phyloP scores from a whole-genome alignment of 2,888 invertebrate genomes.

The Cosmopolites sordidus region DNA sequence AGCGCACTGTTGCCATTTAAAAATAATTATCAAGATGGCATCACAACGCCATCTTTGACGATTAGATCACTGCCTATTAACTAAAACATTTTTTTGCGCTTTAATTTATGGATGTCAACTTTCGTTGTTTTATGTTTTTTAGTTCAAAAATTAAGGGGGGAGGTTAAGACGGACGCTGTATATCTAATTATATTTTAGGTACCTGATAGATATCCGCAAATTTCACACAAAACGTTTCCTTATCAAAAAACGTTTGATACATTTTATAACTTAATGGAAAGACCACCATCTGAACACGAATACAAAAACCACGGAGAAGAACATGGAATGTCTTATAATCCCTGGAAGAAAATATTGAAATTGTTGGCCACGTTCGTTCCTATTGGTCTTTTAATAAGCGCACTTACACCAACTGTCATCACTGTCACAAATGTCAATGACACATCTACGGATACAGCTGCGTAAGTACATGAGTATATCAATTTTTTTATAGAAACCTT shows the following conservation, averaged over 20 bases:
- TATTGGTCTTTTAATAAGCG: slow-evolving; percentile 65
- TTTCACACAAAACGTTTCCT: neutral
- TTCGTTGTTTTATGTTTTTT: no score
- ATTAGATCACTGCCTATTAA: no score
- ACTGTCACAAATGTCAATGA: slow-evolving; percentile 51
- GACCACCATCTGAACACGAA: slow-evolving; percentile 18
- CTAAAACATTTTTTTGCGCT: no score
- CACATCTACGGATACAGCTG: slow-evolving; percentile 17
- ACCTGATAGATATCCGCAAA: slow-evolving; percentile 16
- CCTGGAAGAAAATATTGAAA: slow-evolving; percentile 62
- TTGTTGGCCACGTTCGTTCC: slow-evolving; percentile 66
- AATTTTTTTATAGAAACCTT: no score
- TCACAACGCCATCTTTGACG: no score
- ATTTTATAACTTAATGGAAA: slow-evolving; percentile 30
- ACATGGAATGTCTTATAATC: slow-evolving; percentile 33
- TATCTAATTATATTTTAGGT: no score
- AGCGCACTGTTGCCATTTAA: no score
- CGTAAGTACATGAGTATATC: no score
- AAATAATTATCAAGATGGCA: no score
- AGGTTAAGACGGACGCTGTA: no score
- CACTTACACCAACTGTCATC: slow-evolving; percentile 64
- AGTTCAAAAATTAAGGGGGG: no score
- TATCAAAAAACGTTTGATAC: slow-evolving; percentile 29
- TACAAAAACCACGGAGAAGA: slow-evolving; percentile 8
- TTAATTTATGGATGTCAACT: no score